Evolutionary conservation across 1,140 invertebrate genomes (phyloP).

Genomic region (Elysia chlorotica): DNA sequence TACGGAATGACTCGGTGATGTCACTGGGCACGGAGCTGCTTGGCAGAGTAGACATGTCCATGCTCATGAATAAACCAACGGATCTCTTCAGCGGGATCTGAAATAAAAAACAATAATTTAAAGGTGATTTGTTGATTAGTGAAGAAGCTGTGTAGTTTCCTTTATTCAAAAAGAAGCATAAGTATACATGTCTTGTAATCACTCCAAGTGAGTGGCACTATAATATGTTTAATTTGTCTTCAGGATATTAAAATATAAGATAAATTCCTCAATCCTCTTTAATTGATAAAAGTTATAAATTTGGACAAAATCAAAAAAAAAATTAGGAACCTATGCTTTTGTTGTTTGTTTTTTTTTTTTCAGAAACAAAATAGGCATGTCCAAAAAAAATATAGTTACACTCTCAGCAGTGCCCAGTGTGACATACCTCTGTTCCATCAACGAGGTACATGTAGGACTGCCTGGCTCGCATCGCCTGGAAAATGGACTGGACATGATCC

Average conservation of each 20-base stretch:
- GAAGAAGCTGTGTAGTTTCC: background rate
- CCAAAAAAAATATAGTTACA: too few relatives aligned
- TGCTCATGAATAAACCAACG: constrained; percentile 54
- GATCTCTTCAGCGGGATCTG: constrained; percentile 49
- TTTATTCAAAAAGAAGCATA: background rate
- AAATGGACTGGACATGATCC: constrained; percentile 50
- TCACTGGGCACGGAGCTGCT: constrained; percentile 43
- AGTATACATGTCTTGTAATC: too few relatives aligned
- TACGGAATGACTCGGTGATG: constrained; percentile 53
- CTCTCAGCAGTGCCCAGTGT: background rate
- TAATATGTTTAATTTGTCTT: too few relatives aligned
- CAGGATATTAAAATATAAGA: too few relatives aligned
- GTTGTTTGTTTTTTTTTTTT: too few relatives aligned
- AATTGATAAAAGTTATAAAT: too few relatives aligned
- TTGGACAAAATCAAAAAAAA: too few relatives aligned
- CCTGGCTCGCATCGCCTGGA: constrained; percentile 42
- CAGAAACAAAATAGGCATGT: too few relatives aligned
- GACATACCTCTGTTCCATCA: constrained; percentile 57
- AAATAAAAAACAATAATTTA: constrained; percentile 2
- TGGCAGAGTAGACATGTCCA: constrained; percentile 32
- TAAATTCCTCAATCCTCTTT: too few relatives aligned
- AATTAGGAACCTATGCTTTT: too few relatives aligned
- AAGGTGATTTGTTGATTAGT: background rate
- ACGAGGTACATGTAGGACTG: constrained; percentile 39
- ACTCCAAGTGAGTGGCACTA: too few relatives aligned